Base-by-base conservation (phyloP, 2,113 vertebrate genomes). In the Pungitius pungitius region DNA sequence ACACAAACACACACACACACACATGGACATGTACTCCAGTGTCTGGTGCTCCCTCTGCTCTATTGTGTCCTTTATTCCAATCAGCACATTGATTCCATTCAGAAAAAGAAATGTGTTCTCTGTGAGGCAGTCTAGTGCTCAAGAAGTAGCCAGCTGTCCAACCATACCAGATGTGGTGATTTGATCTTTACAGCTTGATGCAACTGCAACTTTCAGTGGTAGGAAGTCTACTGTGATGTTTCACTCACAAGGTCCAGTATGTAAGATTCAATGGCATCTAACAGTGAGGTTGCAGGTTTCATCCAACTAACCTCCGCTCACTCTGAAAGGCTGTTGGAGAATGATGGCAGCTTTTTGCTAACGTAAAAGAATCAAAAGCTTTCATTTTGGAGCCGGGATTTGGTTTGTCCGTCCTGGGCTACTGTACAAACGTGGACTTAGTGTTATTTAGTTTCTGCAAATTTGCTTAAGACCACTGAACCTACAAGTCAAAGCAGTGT, bases 141-240 rank as follows among this genome's bases (percentile, higher is more conserved):
- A 39, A 22, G 27, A 62, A 66, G 69, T 51, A 59, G 26, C 62
- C 30, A 20, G 56, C 49, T 65, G 40, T n/a, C 65, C 15, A 18
- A 45, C 13, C 58, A 49, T 51, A 61, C 60, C 49, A 54, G 8
- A 22, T 63, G 73, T 77, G 14, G 51, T 49, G 2, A 26, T 61
- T 57, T 69, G n/a, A 78, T 56, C 75, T 75, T 71, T 77, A 80
- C 52, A 58, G 17, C 42, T 14, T 24, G 27, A 57, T 73, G 33
- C 9, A 51, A 35, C 37, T 55, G 35, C 37, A 66, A 33, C 26
- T 58, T 51, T 70, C 43, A 40, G 8, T 24, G 24, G 8, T 49
- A 18, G 10, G 35, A 10, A 1, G 61, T 76, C 35, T 60, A 14
- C 8, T 24, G 6, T 35, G 39, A 64, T 13, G 8, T 27, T 61